phyloP scores from a whole-genome alignment of 2,797 vertebrate genomes.

The Chelidonichthys spinosus region DNA sequence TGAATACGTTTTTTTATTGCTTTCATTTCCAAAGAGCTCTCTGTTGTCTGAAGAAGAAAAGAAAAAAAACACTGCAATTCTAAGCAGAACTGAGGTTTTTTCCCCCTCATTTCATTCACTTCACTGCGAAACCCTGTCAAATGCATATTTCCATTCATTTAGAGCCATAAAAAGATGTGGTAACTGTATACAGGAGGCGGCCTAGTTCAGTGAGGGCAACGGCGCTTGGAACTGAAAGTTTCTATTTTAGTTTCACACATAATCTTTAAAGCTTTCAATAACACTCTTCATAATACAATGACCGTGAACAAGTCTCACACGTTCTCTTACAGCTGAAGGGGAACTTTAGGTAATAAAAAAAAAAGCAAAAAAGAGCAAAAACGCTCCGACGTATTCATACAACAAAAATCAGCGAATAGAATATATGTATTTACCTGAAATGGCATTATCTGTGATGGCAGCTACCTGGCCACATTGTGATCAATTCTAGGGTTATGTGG shows the following conservation, averaged over 20 bases:
- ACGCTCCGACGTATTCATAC: constrained; percentile 48
- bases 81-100: constrained; percentile 63
- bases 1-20: constrained; percentile 84
- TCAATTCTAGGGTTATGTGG: constrained; percentile 45
- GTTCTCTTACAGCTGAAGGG: constrained; percentile 58
- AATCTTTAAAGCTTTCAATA: constrained; percentile 81
- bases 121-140: constrained; percentile 70
- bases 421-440: constrained; percentile 68
- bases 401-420: constrained; percentile 68
- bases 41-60: constrained; percentile 62
- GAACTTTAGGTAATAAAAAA: constrained; percentile 41
- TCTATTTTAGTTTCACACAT: constrained; percentile 70
- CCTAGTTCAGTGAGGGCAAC: constrained; percentile 66
- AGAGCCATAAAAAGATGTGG: constrained; percentile 66
- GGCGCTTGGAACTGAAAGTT: constrained; percentile 79
- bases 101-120: constrained; percentile 54
- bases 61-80: constrained; percentile 29
- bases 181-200: constrained; percentile 69
- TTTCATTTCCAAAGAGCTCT: constrained; percentile 84
- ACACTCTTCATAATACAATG: constrained; percentile 67
- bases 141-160: constrained; percentile 71
- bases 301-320: constrained; percentile 67
- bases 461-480: constrained; percentile 57
- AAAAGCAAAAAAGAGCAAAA: constrained; percentile 37
- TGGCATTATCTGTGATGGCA: constrained; percentile 67